phyloP scores from a whole-genome alignment of 2,888 invertebrate genomes.

The Nymphalis c-album region DNA sequence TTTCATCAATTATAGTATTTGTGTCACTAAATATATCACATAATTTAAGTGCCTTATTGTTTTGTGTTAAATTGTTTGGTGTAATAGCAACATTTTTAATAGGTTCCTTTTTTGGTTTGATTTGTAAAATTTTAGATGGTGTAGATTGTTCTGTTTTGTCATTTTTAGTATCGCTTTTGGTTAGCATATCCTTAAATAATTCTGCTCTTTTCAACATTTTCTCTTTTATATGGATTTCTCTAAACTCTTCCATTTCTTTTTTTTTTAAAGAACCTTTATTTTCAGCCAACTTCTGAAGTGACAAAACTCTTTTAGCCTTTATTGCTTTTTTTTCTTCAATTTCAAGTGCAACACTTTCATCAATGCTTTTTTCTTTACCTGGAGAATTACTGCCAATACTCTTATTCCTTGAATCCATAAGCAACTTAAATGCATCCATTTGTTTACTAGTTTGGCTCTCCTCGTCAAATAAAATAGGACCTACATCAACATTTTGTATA shows the following conservation, averaged over 20 bases:
- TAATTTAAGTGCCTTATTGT: conserved; percentile 48
- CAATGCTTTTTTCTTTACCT: conserved; percentile 73
- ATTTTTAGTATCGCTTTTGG: conserved; percentile 50
- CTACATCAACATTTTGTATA: background rate
- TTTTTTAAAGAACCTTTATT: conserved; percentile 83
- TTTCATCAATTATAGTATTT: conserved; percentile 38
- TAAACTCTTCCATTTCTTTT: conserved; percentile 79
- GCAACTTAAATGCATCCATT: conserved; percentile 83
- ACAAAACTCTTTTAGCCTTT: conserved; percentile 74
- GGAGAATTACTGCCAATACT: conserved; percentile 83
- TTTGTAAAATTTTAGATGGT: conserved; percentile 17
- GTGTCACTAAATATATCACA: conserved; percentile 56
- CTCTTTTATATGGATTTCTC: conserved; percentile 79
- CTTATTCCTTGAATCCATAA: conserved; percentile 86
- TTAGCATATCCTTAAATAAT: conserved; percentile 75
- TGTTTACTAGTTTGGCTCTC: conserved; percentile 55
- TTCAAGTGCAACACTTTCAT: conserved; percentile 52
- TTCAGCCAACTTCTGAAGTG: conserved; percentile 84
- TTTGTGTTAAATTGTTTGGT: conserved; percentile 27
- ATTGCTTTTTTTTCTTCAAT: conserved; percentile 53
- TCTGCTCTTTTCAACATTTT: conserved; percentile 83
- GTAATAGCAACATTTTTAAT: conserved; percentile 23
- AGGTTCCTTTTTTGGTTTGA: background rate
- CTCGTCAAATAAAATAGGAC: conserved; percentile 37
- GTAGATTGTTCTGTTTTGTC: conserved; percentile 38